Evolutionary conservation across 2,797 vertebrate genomes (phyloP).

Genomic region (Takifugu ocellatus): DNA sequence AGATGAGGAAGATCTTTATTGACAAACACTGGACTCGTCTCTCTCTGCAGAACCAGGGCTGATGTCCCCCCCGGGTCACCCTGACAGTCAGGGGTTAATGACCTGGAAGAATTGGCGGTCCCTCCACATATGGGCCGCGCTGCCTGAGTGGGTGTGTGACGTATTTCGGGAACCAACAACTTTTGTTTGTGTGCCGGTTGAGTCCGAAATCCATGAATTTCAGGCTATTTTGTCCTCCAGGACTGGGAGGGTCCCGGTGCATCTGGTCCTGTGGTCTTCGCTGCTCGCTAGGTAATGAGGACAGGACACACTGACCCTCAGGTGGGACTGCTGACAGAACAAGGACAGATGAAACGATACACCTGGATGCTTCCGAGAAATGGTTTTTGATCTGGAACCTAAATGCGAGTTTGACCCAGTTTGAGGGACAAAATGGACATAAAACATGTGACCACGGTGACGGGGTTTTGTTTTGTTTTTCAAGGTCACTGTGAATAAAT

Average conservation of each 20-base stretch:
- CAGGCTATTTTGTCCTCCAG: slow-evolving; percentile 16
- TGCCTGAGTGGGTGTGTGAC: slow-evolving; percentile 4
- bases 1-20: no score
- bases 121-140: slow-evolving; percentile 51
- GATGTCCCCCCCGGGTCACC: slow-evolving; percentile 34
- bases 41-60: neutral
- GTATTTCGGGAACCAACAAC: neutral
- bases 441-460: slow-evolving; percentile 17
- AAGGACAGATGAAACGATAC: slow-evolving; percentile 64
- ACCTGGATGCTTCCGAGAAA: slow-evolving; percentile 42
- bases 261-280: slow-evolving; percentile 54
- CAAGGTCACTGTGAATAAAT: slow-evolving; percentile 32
- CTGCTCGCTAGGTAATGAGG: slow-evolving; percentile 63
- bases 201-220: neutral
- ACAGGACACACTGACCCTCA: slow-evolving; percentile 57
- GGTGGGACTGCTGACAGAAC: slow-evolving; percentile 64
- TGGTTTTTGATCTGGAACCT: slow-evolving; percentile 40
- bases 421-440: slow-evolving; percentile 54
- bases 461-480: slow-evolving; percentile 17
- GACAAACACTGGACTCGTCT: slow-evolving; percentile 7
- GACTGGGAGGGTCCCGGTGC: slow-evolving; percentile 38
- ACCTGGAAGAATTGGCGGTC: slow-evolving; percentile 58
- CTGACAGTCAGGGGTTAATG: slow-evolving; percentile 66
- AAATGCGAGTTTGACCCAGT: slow-evolving; percentile 55
- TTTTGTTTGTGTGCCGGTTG: neutral